A percentile compares a stretch with the other conserved stretches of the same genome.
Evolutionary conservation across 2,888 invertebrate genomes (phyloP).

Genomic region (Euplagia quadripunctaria): DNA sequence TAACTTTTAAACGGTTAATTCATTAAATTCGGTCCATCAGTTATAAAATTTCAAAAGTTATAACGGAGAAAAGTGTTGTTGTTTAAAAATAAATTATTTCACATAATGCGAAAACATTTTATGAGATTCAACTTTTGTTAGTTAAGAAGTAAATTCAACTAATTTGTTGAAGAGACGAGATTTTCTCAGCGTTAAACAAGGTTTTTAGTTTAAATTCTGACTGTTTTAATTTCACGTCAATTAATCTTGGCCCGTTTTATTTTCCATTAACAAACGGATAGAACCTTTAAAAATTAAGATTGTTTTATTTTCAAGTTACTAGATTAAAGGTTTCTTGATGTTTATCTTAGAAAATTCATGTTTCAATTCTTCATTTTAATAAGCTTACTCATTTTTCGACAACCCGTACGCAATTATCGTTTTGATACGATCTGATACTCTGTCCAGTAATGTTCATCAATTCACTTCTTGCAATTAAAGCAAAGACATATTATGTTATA

Average conservation of each 20-base stretch:
- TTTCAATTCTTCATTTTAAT: not conserved
- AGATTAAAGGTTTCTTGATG: conserved; percentile 10
- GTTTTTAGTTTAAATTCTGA: conserved; percentile 67
- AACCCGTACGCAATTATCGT: not conserved
- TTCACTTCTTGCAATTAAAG: too few species aligned
- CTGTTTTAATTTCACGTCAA: conserved; percentile 75
- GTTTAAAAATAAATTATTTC: conserved; percentile 31
- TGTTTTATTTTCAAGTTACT: conserved; percentile 12
- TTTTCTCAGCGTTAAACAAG: conserved; percentile 62
- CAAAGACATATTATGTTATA: too few species aligned
- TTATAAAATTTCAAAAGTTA: conserved; percentile 19
- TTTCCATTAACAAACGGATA: conserved; percentile 60
- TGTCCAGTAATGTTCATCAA: not conserved
- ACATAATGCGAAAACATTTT: conserved; percentile 44
- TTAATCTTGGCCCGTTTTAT: conserved; percentile 71
- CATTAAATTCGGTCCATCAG: conserved; percentile 12
- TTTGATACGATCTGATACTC: not conserved
- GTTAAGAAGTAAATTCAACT: conserved; percentile 63
- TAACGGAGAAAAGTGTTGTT: conserved; percentile 28
- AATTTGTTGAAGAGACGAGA: conserved; percentile 61
- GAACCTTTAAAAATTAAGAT: conserved; percentile 51
- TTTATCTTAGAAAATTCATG: conserved; percentile 2
- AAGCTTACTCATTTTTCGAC: not conserved
- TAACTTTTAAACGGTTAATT: too few species aligned
- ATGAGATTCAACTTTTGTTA: conserved; percentile 53